Evolutionary conservation across 1,140 invertebrate species (phyloP), one percentile per base, ranked within the genome.

Genomic region (Heterodera schachtii): DNA sequence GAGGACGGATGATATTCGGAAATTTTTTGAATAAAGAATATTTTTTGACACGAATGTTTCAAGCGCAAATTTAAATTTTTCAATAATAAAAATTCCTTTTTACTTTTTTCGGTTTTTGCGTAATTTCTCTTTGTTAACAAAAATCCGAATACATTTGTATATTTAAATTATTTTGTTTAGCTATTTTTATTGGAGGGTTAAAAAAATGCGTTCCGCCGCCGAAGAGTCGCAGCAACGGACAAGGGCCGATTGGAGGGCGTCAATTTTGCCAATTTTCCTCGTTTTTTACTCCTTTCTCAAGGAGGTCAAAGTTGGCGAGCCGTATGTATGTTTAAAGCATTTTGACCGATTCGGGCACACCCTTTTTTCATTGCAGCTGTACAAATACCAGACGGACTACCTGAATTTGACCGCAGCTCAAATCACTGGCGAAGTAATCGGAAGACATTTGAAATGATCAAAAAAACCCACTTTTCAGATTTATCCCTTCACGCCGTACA

Each of bases 251-350:
- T 78, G 41, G 21, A 16, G 3, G 19, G 31, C 64, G 41, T 41
- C 74, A 41, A 75, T 75, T 8, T 44, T 81, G 19, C 79, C 79
- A 57, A 66, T 52, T 64, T 46, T 81, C 19, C 41, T 81, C 44
- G 74, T 73, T 67, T 81, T 81, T 64, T 81, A 81, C 73, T 44
- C 80, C 71, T 16, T 81, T 66, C 52, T 86, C 31, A 88, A 86
- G 66, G 85, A 86, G 66, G 85, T 86, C 49, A 86, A 86, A 83
- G 80, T 86, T 13, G 85, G 85, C 6, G 85, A 86, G 73, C 86
- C 86, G 19, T 86, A 79, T 76, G 73, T 60, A 19, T 1, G 57
- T 60, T 11, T 31, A 57, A 13, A 19, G 43, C 60, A 43, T 74
- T 83, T 60, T 81, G 66, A 8, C n/a, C 21, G n/a, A 31, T 44